Conservation (phyloP, 2,797 vertebrate species). For the Falco biarmicus region DNA sequence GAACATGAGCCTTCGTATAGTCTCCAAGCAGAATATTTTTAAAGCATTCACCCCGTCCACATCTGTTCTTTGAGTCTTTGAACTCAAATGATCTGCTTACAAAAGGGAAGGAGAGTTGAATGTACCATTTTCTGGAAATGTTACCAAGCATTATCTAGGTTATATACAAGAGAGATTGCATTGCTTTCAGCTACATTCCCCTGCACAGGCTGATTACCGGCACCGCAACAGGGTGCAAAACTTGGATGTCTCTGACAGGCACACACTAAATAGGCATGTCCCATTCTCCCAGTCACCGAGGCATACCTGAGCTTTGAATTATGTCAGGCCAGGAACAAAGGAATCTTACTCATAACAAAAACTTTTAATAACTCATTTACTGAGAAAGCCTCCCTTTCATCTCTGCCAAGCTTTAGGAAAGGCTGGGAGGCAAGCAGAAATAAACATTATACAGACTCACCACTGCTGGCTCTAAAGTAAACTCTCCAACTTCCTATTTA, state of each 20-base stretch:
- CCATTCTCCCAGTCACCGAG: conserved; percentile 12
- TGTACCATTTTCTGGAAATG: background rate
- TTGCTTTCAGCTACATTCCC: background rate
- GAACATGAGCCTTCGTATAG: background rate
- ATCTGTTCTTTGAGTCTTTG: background rate
- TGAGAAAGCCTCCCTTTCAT: conserved; percentile 64
- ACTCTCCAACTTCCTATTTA: conserved; percentile 77
- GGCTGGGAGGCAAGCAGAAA: conserved; percentile 62
- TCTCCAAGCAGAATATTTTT: background rate
- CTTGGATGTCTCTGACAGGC: background rate
- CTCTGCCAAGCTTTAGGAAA: conserved; percentile 58
- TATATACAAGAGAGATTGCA: background rate
- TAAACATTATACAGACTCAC: conserved; percentile 52
- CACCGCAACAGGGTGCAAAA: background rate
- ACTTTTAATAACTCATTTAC: conserved; percentile 58
- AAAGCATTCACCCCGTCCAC: background rate
- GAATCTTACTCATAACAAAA: conserved; percentile 64
- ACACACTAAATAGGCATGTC: background rate
- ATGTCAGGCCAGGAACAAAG: conserved; percentile 68
- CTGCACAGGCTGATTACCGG: background rate
- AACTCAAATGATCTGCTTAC: background rate
- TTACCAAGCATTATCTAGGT: background rate
- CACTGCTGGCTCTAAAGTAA: conserved; percentile 70
- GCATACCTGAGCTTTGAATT: conserved; percentile 71
- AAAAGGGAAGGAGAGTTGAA: background rate